phyloP scores from a whole-genome alignment of 2,113 vertebrate species.

The Esox niger region DNA sequence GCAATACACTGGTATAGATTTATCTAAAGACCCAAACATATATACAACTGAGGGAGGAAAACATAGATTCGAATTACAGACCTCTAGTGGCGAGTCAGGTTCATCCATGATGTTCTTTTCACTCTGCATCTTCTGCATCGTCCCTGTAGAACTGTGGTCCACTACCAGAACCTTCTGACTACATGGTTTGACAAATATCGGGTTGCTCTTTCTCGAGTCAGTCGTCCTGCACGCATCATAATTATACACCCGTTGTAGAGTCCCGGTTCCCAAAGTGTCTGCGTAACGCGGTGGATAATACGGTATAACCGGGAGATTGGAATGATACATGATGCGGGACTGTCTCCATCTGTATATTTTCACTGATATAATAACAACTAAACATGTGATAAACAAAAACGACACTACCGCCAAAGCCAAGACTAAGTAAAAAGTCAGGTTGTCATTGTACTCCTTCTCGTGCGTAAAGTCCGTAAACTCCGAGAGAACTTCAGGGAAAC shows the following conservation, averaged over 20 bases:
- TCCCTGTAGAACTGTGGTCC: conserved; percentile 28
- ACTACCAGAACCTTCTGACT: conserved; percentile 38
- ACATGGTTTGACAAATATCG: conserved; percentile 26
- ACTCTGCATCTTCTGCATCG: conserved; percentile 3
- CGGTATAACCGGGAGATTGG: conserved; percentile 45
- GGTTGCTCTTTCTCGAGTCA: conserved; percentile 39
- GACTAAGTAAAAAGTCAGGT: conserved; percentile 41
- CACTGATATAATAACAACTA: conserved; percentile 36
- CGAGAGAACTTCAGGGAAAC: conserved; percentile 42
- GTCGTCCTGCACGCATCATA: conserved; percentile 42
- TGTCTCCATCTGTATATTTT: conserved; percentile 49
- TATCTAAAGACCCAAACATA: no score
- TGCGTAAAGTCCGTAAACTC: conserved; percentile 39
- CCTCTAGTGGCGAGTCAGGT: not conserved
- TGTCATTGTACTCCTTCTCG: conserved; percentile 31
- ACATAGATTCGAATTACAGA: not conserved
- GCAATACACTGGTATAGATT: no score
- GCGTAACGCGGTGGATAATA: conserved; percentile 43
- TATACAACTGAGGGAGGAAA: not conserved
- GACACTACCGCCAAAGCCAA: conserved; percentile 39
- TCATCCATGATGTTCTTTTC: not conserved
- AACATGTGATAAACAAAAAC: conserved; percentile 32
- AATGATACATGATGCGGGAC: conserved; percentile 33
- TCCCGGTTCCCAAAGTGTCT: conserved; percentile 27
- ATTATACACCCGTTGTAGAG: conserved; percentile 37